Evolutionary conservation across 2,797 vertebrate species (phyloP).

Genomic region (Argya squamiceps): DNA sequence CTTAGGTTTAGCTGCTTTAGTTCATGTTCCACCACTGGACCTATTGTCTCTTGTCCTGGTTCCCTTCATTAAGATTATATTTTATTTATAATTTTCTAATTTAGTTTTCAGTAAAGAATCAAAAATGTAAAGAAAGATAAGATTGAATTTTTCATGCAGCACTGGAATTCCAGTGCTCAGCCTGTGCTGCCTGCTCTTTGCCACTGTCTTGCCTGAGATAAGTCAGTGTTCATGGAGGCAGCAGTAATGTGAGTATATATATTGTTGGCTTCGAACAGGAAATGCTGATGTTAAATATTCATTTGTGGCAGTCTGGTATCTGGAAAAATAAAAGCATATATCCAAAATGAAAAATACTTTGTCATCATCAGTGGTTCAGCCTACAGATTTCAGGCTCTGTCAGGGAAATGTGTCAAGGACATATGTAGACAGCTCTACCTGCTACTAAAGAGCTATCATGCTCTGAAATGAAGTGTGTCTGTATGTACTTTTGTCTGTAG

Average conservation of each 20-base stretch:
- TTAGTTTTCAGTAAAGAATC: not conserved
- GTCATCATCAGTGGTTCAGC: not conserved
- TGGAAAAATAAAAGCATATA: not conserved
- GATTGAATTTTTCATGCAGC: fast-evolving
- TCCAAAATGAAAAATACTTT: not conserved
- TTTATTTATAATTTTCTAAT: not conserved
- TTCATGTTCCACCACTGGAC: not conserved
- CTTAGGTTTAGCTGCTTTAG: not conserved
- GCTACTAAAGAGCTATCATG: not conserved
- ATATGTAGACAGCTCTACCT: not conserved
- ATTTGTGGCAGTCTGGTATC: not conserved
- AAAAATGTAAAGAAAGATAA: not conserved
- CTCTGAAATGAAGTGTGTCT: not conserved
- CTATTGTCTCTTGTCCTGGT: not conserved
- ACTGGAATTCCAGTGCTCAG: not conserved
- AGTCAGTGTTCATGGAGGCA: not conserved
- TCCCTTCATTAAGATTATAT: not conserved
- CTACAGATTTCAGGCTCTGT: not conserved
- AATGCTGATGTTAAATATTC: not conserved
- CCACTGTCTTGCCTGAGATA: not conserved
- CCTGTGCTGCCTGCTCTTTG: not conserved
- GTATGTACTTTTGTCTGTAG: not conserved
- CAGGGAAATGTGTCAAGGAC: not conserved
- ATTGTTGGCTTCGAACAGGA: not conserved
- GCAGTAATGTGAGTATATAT: not conserved